Conservation (phyloP, 2,797 vertebrate genomes). For the Trematocara caparti region DNA sequence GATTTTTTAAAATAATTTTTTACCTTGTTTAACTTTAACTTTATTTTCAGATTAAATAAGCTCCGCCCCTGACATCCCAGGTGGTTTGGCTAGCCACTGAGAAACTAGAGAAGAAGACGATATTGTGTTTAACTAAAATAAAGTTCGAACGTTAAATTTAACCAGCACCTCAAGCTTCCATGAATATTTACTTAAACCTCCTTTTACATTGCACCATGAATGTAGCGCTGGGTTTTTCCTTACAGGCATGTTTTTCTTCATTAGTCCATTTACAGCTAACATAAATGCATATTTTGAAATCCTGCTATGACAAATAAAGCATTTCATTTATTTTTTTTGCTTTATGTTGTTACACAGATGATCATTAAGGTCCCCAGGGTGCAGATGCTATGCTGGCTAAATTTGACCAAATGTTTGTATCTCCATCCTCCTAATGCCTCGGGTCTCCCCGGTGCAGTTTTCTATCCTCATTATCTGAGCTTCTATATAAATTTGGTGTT, state of each 20-base stretch:
- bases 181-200: neutral
- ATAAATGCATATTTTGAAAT: neutral
- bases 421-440: neutral
- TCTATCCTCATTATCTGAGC: neutral
- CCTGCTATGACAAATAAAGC: neutral
- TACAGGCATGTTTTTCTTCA: neutral
- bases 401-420: neutral
- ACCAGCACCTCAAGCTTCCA: neutral
- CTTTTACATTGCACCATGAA: neutral
- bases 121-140: neutral
- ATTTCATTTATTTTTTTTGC: neutral
- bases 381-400: neutral
- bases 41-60: neutral
- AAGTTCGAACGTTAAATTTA: neutral
- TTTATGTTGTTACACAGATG: neutral
- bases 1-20: fast-evolving
- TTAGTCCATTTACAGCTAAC: neutral
- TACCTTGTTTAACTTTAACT: neutral
- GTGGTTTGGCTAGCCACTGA: neutral
- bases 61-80: neutral
- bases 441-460: neutral
- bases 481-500: neutral
- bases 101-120: neutral
- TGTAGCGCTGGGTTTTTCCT: neutral
- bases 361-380: neutral